Conservation (phyloP, 2,113 vertebrate species). For the Clarias batrachus region DNA sequence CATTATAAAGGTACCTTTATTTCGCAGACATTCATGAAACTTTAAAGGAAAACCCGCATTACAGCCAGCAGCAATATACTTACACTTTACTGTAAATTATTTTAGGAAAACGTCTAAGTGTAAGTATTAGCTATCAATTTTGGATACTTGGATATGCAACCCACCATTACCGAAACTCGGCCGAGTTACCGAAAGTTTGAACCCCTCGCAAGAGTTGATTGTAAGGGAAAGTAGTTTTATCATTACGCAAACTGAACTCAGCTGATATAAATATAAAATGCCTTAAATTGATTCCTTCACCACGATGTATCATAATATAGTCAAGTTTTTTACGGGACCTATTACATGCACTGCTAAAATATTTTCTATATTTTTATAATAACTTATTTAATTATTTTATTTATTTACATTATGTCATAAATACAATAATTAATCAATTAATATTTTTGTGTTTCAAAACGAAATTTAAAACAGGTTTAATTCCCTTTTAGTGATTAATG, state of each 20-base stretch:
- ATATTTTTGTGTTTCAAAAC: background rate
- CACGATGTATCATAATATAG: background rate
- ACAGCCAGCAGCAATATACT: background rate
- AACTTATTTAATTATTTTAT: background rate
- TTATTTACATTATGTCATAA: no score
- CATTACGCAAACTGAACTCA: background rate
- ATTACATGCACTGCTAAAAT: no score
- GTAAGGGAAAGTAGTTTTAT: background rate
- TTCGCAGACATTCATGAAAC: no score
- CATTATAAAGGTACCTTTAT: background rate
- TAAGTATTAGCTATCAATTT: background rate
- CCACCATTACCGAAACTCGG: background rate
- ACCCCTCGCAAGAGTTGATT: background rate
- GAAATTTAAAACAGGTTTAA: conserved; percentile 1
- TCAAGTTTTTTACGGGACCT: no score
- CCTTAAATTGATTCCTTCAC: background rate
- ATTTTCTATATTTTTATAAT: no score
- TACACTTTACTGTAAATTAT: background rate
- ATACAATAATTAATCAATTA: background rate
- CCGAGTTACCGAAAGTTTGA: background rate
- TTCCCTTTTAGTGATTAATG: background rate
- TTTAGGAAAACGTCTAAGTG: background rate
- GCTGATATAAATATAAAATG: background rate
- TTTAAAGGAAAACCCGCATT: background rate
- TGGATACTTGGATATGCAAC: background rate